Evolutionary conservation across 2,797 vertebrate genomes (phyloP).

Genomic region (Buphagus erythrorhynchus): DNA sequence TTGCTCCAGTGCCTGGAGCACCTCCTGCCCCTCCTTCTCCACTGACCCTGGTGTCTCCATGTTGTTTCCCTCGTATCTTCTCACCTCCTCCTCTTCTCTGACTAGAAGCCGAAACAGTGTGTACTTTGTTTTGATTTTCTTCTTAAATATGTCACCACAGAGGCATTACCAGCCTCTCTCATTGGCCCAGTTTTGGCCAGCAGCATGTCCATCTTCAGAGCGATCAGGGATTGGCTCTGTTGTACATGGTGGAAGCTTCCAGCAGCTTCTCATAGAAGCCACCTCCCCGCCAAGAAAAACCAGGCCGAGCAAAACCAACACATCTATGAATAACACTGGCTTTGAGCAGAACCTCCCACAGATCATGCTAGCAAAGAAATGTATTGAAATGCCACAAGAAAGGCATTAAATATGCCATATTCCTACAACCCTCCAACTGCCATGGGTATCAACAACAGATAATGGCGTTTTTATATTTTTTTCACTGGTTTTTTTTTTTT

Average conservation of each 20-base stretch:
- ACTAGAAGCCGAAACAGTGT: too few relatives aligned
- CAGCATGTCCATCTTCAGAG: not conserved
- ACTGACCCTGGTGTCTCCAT: not conserved
- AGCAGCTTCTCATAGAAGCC: too few relatives aligned
- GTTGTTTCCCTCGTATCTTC: not conserved
- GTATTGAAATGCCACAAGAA: too few relatives aligned
- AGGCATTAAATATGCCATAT: too few relatives aligned
- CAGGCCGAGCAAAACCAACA: too few relatives aligned
- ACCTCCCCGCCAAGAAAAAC: too few relatives aligned
- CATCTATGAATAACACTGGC: too few relatives aligned
- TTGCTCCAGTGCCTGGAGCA: not conserved
- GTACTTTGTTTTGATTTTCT: not conserved
- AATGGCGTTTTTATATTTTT: not conserved
- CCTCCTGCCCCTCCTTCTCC: not conserved
- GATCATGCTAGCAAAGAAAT: too few relatives aligned
- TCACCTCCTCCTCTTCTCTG: not conserved
- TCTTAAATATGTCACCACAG: not conserved
- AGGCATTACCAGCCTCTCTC: not conserved
- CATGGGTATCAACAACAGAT: not conserved
- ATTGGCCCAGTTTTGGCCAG: not conserved
- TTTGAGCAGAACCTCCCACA: too few relatives aligned
- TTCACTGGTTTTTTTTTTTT: not conserved
- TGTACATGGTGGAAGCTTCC: too few relatives aligned
- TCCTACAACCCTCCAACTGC: not conserved
- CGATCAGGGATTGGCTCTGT: not conserved